These are phyloP conservation scores for Tuberolachnus salignus DNA, from an alignment of 2,888 invertebrate species.

Conservation along the genomic window DNA sequence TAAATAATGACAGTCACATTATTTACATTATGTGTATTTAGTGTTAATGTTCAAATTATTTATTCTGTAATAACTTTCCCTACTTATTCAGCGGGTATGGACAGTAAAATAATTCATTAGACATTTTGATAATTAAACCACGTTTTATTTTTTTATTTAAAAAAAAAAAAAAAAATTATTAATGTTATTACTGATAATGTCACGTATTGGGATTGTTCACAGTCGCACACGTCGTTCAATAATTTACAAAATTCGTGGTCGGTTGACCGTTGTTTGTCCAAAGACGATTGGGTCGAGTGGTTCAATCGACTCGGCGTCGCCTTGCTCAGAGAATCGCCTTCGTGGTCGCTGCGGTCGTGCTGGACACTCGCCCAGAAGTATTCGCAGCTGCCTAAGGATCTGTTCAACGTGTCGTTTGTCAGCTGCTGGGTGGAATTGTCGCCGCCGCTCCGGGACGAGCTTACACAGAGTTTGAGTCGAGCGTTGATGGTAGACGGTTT, in stretches of 20 bases:
- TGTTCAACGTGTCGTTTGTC: constrained; percentile 98
- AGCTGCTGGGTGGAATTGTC: constrained; percentile 98
- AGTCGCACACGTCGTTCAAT: constrained; percentile 79
- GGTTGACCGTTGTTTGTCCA: constrained; percentile 89
- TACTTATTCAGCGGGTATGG: too few relatives aligned
- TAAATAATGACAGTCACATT: too few relatives aligned
- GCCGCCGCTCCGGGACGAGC: constrained; percentile 78
- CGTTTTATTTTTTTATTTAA: background rate
- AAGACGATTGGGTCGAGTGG: constrained; percentile 99
- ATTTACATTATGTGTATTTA: too few relatives aligned
- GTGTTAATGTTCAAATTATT: too few relatives aligned
- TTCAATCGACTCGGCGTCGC: constrained; percentile 88
- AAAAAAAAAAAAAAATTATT: too few relatives aligned
- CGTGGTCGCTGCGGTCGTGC: constrained; percentile 92
- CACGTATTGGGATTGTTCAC: constrained; percentile 59
- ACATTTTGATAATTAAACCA: too few relatives aligned
- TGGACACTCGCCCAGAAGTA: constrained; percentile 91
- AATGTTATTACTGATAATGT: background rate
- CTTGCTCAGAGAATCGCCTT: constrained; percentile 91
- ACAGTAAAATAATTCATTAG: too few relatives aligned
- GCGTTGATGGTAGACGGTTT: constrained; percentile 91
- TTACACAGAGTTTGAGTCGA: constrained; percentile 84
- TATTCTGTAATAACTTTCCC: too few relatives aligned
- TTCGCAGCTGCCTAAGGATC: constrained; percentile 87
- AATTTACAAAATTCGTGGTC: constrained; percentile 90